A percentile compares a stretch with the other conserved stretches of the same genome.
phyloP scores from a whole-genome alignment of 2,113 vertebrate genomes.

The Trichechus manatus region DNA sequence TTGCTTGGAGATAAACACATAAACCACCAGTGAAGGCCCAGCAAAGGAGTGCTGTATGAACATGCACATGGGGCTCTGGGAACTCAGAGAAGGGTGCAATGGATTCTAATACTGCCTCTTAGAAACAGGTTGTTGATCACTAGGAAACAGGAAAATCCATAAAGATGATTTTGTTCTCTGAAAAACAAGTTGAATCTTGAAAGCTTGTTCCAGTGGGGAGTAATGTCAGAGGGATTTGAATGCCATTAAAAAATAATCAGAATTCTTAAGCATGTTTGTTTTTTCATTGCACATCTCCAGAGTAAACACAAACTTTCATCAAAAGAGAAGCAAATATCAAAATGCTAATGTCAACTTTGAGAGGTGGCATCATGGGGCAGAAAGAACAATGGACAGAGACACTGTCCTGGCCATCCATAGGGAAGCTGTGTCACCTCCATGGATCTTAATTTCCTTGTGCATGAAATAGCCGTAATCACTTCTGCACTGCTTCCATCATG shows the following conservation, averaged over 20 bases:
- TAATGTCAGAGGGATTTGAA: constrained; percentile 45
- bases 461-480: not conserved
- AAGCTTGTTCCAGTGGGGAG: not conserved
- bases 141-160: not conserved
- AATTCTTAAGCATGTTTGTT: not conserved
- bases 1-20: not conserved
- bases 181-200: constrained; percentile 32
- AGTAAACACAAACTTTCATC: constrained; percentile 25
- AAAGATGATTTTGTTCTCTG: constrained; percentile 22
- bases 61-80: rapidly evolving
- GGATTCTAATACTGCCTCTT: rapidly evolving
- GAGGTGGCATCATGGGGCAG: not conserved
- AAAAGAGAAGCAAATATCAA: not conserved
- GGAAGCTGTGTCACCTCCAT: not conserved
- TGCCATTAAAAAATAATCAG: constrained; percentile 20
- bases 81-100: rapidly evolving
- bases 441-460: not conserved
- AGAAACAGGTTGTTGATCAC: not conserved
- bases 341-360: not conserved
- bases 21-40: not conserved
- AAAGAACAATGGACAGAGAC: not conserved
- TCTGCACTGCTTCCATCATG: not conserved
- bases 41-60: rapidly evolving
- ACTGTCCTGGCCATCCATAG: not conserved
- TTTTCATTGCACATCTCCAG: not conserved